These are phyloP conservation scores for Xyliphius kryptos DNA, from an alignment of 2,113 vertebrate genomes.

Conservation along the genomic window DNA sequence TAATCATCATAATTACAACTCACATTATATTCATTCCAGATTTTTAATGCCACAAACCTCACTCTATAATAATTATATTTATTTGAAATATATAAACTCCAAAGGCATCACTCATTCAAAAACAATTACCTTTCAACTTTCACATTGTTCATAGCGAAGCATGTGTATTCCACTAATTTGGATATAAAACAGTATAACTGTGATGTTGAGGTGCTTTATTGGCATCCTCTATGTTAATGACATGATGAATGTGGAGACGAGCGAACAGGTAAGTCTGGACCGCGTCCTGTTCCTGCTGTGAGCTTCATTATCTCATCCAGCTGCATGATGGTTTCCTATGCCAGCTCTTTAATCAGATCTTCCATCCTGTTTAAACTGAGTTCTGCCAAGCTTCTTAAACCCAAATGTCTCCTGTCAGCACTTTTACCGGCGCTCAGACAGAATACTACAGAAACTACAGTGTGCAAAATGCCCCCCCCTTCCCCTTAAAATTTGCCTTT, in stretches of 20 bases:
- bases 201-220: too few species aligned
- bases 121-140: too few species aligned
- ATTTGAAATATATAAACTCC: too few species aligned
- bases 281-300: slow-evolving; percentile 19
- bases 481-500: neutral
- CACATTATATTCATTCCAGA: too few species aligned
- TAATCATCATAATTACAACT: too few species aligned
- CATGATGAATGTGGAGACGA: slow-evolving; percentile 8
- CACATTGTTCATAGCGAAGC: too few species aligned
- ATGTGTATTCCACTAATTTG: too few species aligned
- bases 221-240: too few species aligned
- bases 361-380: slow-evolving; percentile 54
- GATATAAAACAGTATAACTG: too few species aligned
- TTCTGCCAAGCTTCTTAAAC: slow-evolving; percentile 48
- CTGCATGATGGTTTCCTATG: slow-evolving; percentile 54
- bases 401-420: slow-evolving; percentile 49
- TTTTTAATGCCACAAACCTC: too few species aligned
- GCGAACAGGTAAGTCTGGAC: slow-evolving; percentile 23
- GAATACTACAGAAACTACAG: slow-evolving; percentile 5
- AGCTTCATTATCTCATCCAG: slow-evolving; percentile 40
- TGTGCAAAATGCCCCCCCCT: neutral
- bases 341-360: slow-evolving; percentile 61
- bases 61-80: too few species aligned
- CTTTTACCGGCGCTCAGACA: neutral
- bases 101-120: too few species aligned